Percentiles rank a stretch among this genome's conserved stretches.
phyloP scores from a whole-genome alignment of 2,113 vertebrate genomes.

The Austrofundulus limnaeus region DNA sequence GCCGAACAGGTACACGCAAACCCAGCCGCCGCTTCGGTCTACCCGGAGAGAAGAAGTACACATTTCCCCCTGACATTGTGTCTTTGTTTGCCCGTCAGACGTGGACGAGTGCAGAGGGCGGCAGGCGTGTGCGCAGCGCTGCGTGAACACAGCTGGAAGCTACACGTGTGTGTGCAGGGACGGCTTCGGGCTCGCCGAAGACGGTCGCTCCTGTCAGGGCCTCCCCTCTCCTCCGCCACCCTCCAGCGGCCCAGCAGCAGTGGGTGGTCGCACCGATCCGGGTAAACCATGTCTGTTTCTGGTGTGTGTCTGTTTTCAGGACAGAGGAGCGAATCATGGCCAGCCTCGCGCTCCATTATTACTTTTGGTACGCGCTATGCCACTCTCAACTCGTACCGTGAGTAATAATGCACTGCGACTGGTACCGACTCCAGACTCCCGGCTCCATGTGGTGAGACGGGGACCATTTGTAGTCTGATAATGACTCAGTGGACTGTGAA shows the following conservation, averaged over 20 bases:
- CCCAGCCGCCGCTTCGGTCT: not conserved
- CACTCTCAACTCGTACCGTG: slow-evolving; percentile 99
- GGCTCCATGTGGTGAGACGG: slow-evolving; percentile 22
- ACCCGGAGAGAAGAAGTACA: not conserved
- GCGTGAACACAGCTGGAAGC: slow-evolving; percentile 84
- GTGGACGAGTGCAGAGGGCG: slow-evolving; percentile 83
- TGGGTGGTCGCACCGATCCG: slow-evolving; percentile 37
- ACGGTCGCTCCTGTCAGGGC: slow-evolving; percentile 71
- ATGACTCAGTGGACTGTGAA: slow-evolving; percentile 28
- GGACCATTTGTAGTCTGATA: slow-evolving; percentile 34
- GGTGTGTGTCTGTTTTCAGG: slow-evolving; percentile 9
- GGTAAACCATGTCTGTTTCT: slow-evolving; percentile 55
- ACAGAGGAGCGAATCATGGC: slow-evolving; percentile 65
- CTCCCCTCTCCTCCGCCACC: slow-evolving; percentile 37
- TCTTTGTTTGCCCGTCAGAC: slow-evolving; percentile 70
- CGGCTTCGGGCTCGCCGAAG: slow-evolving; percentile 75
- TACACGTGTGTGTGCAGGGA: slow-evolving; percentile 81
- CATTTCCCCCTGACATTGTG: not conserved
- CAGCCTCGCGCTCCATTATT: slow-evolving; percentile 93
- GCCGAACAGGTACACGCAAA: slow-evolving; percentile 83
- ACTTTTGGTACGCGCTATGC: slow-evolving; percentile 99
- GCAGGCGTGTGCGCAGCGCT: slow-evolving; percentile 80
- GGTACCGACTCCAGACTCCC: slow-evolving; percentile 71
- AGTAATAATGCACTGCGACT: slow-evolving; percentile 99
- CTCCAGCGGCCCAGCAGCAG: slow-evolving; percentile 32